Conservation (phyloP, 2,888 invertebrate species). For the Phania funesta region DNA sequence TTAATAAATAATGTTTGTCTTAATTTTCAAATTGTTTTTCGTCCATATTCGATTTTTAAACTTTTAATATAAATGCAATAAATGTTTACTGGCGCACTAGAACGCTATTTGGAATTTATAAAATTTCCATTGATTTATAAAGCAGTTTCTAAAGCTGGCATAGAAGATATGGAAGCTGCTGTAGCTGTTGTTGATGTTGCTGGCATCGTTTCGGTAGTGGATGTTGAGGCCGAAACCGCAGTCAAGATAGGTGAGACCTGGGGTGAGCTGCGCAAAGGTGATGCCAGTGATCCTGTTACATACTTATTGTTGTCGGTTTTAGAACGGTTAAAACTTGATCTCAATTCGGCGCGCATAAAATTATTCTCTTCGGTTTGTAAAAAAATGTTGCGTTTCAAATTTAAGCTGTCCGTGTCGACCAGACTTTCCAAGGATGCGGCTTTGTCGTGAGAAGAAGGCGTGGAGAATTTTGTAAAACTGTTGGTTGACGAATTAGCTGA, state of each 20-base stretch:
- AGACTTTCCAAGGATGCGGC: conserved; percentile 33
- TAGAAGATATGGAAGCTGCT: conserved; percentile 63
- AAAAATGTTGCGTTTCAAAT: conserved; percentile 79
- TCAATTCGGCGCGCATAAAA: conserved; percentile 80
- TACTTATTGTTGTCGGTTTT: conserved; percentile 41
- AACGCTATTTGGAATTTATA: background rate
- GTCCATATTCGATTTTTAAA: conserved; percentile 21
- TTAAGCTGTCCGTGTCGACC: conserved; percentile 71
- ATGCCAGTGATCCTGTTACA: conserved; percentile 1
- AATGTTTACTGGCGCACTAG: conserved; percentile 46
- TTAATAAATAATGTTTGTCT: conserved; percentile 30
- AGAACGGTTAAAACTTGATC: conserved; percentile 66
- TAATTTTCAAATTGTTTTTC: conserved; percentile 7
- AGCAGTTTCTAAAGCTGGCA: conserved; percentile 77
- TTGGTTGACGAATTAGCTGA: conserved; percentile 83
- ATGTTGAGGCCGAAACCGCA: background rate
- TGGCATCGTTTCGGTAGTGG: conserved; percentile 9
- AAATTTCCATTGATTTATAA: conserved; percentile 69
- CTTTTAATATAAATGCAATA: conserved; percentile 57
- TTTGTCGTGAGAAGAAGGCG: conserved; percentile 14
- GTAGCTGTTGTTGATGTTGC: background rate
- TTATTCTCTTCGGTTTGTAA: conserved; percentile 80
- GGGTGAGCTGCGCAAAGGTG: conserved; percentile 4
- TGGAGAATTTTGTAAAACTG: conserved; percentile 81
- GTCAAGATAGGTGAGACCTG: conserved; percentile 8